Evolutionary conservation across 2,113 vertebrate genomes (phyloP).

Genomic region (Silurus glanis): DNA sequence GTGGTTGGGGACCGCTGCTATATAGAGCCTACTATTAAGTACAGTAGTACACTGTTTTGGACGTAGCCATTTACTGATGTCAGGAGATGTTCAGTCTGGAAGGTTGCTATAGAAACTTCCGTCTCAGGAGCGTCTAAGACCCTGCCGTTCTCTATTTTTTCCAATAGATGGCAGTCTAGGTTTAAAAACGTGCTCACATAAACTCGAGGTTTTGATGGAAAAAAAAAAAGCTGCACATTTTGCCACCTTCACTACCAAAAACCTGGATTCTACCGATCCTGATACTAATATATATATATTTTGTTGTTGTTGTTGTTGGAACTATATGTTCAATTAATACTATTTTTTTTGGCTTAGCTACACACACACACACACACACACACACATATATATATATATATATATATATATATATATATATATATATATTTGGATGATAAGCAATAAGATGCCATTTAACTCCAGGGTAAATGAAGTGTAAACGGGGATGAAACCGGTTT

Average conservation of each 20-base stretch:
- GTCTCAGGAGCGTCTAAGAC: conserved; percentile 54
- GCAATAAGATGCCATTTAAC: not conserved
- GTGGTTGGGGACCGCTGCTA: not conserved
- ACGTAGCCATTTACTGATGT: conserved; percentile 26
- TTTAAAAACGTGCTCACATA: conserved; percentile 49
- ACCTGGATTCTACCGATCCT: not conserved
- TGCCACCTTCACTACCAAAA: not conserved
- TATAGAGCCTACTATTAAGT: not conserved
- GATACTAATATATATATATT: too few relatives aligned
- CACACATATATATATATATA: not conserved
- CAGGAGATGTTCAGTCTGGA: conserved; percentile 74
- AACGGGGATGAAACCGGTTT: not conserved
- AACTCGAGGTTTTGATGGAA: not conserved
- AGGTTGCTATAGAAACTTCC: conserved; percentile 89
- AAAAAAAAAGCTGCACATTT: conserved; percentile 35
- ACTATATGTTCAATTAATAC: not conserved
- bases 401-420: not conserved
- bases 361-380: too few relatives aligned
- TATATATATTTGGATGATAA: not conserved
- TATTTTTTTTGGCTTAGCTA: not conserved
- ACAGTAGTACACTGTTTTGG: conserved; percentile 11
- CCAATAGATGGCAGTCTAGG: conserved; percentile 69
- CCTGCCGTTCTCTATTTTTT: conserved; percentile 40
- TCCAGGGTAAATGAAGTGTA: not conserved
- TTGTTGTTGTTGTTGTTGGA: not conserved